These are phyloP conservation scores for Xenopus tropicalis DNA, from an alignment of 2,113 vertebrate genomes.

Conservation along the genomic window UCB_Xtro_10.0 CM004451.2:31417501-31418000, in stretches of 20 bases:
- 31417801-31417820: no score
- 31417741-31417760: background rate
- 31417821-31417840: no score
- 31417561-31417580: background rate
- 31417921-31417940: no score
- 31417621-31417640: background rate
- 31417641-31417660: background rate
- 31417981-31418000: no score
- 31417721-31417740: conserved; percentile 11
- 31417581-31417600: background rate
- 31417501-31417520: background rate
- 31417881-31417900: no score
- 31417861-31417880: no score
- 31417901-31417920: no score
- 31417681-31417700: conserved; percentile 26
- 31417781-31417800: no score
- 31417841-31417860: no score
- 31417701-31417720: background rate
- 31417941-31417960: no score
- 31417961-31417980: no score
- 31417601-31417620: background rate
- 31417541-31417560: background rate
- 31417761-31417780: background rate
- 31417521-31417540: background rate
- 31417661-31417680: conserved; percentile 6